phyloP scores from a whole-genome alignment of 2,113 vertebrate species.

The Nothobranchius kuhntae region DNA sequence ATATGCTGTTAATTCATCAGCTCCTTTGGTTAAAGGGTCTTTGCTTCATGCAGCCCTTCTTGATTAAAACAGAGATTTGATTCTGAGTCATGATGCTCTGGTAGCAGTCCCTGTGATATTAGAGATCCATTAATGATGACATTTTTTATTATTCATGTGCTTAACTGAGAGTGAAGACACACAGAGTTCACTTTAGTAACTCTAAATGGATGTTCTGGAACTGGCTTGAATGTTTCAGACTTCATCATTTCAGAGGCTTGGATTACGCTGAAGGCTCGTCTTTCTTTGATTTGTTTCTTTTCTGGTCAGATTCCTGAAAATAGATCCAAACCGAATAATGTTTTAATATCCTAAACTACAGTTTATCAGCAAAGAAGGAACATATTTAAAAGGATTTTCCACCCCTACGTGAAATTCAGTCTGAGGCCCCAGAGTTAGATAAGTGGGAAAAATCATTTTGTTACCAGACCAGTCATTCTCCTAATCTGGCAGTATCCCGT shows the following conservation, averaged over 20 bases:
- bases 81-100: background rate
- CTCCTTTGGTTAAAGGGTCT: background rate
- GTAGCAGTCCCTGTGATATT: background rate
- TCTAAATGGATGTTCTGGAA: background rate
- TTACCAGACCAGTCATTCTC: too few relatives aligned
- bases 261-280: background rate
- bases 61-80: background rate
- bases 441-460: too few relatives aligned
- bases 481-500: too few relatives aligned
- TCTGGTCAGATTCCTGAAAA: background rate
- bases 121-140: background rate
- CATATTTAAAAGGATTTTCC: too few relatives aligned
- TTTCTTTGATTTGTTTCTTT: too few relatives aligned
- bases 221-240: background rate
- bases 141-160: conserved; percentile 4
- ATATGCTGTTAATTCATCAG: background rate
- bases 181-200: background rate
- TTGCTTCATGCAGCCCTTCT: background rate
- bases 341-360: too few relatives aligned
- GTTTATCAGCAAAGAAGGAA: too few relatives aligned
- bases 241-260: background rate
- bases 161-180: background rate
- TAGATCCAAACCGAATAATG: background rate
- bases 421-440: too few relatives aligned
- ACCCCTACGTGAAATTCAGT: too few relatives aligned